These are phyloP conservation scores for Kuschelorhynchus macadamiae DNA, from an alignment of 2,888 invertebrate genomes.

Conservation along the genomic window DNA sequence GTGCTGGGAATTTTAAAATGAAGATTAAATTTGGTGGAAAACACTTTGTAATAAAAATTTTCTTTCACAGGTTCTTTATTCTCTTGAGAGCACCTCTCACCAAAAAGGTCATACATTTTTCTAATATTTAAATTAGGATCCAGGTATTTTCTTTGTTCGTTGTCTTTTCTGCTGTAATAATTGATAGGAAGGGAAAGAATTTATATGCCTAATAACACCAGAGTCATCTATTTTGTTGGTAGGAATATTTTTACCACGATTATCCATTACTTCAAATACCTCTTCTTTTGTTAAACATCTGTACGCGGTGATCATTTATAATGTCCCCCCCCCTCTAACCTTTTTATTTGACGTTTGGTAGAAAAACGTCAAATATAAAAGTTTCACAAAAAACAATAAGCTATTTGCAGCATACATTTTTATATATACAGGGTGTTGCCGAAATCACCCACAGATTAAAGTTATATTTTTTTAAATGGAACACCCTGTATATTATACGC, in stretches of 20 bases:
- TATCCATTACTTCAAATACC: constrained; percentile 10
- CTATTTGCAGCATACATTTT: too few relatives aligned
- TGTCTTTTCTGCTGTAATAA: constrained; percentile 41
- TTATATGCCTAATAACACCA: constrained; percentile 3
- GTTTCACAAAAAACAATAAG: too few relatives aligned
- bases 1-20: constrained; percentile 9
- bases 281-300: constrained; percentile 11
- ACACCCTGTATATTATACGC: too few relatives aligned
- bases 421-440: too few relatives aligned
- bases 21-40: constrained; percentile 41
- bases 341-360: too few relatives aligned
- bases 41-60: constrained; percentile 50
- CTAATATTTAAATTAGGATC: constrained; percentile 34
- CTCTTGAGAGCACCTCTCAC: constrained; percentile 22
- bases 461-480: too few relatives aligned
- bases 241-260: not conserved
- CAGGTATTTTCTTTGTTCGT: constrained; percentile 44
- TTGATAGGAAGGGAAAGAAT: constrained; percentile 35
- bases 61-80: constrained; percentile 25
- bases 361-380: too few relatives aligned
- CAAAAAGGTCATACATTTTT: constrained; percentile 42
- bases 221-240: not conserved
- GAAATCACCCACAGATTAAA: too few relatives aligned
- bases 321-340: too few relatives aligned
- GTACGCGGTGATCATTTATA: too few relatives aligned